These are phyloP conservation scores for Ceyx cyanopectus DNA, from an alignment of 2,113 vertebrate genomes.

Conservation along the genomic window DNA sequence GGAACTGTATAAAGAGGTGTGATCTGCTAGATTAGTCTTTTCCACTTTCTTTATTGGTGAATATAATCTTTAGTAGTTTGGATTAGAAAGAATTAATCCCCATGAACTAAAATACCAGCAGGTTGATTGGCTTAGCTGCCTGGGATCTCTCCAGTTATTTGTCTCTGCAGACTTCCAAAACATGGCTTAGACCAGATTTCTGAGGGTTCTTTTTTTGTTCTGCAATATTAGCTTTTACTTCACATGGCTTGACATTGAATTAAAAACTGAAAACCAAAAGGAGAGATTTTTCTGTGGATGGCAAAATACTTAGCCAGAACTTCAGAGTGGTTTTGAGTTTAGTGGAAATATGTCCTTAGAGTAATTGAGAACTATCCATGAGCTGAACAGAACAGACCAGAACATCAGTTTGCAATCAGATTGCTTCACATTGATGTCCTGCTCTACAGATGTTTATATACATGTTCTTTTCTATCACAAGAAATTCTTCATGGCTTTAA, in stretches of 20 bases:
- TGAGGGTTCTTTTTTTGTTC: not conserved
- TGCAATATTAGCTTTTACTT: not conserved
- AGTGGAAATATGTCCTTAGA: not conserved
- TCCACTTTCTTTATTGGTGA: not conserved
- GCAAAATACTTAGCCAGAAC: not conserved
- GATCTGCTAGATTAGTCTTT: not conserved
- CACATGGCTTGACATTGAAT: not conserved
- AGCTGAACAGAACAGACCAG: not conserved
- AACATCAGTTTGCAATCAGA: not conserved
- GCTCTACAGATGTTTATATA: not conserved
- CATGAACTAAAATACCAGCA: not conserved
- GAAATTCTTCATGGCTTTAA: not conserved
- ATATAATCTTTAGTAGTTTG: not conserved
- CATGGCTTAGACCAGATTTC: not conserved
- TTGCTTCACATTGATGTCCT: not conserved
- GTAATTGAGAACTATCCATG: not conserved
- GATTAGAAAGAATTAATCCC: not conserved
- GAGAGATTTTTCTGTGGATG: not conserved
- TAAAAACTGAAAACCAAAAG: not conserved
- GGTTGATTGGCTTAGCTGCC: not conserved
- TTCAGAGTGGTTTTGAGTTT: not conserved
- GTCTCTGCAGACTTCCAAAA: not conserved
- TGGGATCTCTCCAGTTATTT: not conserved
- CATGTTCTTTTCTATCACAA: not conserved
- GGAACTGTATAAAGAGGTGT: not conserved